These are phyloP conservation scores for Drosophila pseudoananassae DNA, from an alignment of 1,140 invertebrate species.

Conservation along the genomic window DNA sequence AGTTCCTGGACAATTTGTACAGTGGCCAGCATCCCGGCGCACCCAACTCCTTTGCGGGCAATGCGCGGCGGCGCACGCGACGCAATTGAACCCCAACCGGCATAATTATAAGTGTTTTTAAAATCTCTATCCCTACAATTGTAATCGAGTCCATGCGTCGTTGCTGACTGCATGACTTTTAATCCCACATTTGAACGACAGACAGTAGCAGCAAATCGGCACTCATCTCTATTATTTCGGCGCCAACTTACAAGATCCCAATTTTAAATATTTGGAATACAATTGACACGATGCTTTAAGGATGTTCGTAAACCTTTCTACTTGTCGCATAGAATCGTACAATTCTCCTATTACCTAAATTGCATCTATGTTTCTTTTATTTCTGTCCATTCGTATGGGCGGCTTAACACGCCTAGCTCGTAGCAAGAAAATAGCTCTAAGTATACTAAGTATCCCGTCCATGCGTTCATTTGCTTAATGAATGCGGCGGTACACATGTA, in stretches of 20 bases:
- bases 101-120: slow-evolving; percentile 71
- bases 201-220: not conserved
- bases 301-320: slow-evolving; percentile 36
- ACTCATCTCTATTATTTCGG: slow-evolving; percentile 8
- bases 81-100: slow-evolving; percentile 62
- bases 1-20: slow-evolving; percentile 83
- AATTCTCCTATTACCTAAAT: slow-evolving; percentile 53
- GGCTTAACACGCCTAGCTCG: slow-evolving; percentile 68
- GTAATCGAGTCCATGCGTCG: slow-evolving; percentile 33
- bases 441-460: slow-evolving; percentile 35
- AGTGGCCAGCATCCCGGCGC: slow-evolving; percentile 80
- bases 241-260: not conserved
- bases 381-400: slow-evolving; percentile 55
- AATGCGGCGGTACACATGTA: slow-evolving; percentile 60
- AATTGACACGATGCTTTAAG: slow-evolving; percentile 33
- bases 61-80: slow-evolving; percentile 69
- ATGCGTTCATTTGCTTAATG: slow-evolving; percentile 35
- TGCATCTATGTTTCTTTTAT: slow-evolving; percentile 56
- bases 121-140: slow-evolving; percentile 69
- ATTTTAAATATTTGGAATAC: slow-evolving; percentile 18
- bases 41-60: slow-evolving; percentile 62
- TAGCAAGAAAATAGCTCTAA: slow-evolving; percentile 58
- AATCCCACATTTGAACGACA: slow-evolving; percentile 16
- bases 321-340: slow-evolving; percentile 43
- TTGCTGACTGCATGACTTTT: slow-evolving; percentile 28